Evolutionary conservation across 1,140 invertebrate genomes (phyloP).

Genomic region (Ips nitidus): DNA sequence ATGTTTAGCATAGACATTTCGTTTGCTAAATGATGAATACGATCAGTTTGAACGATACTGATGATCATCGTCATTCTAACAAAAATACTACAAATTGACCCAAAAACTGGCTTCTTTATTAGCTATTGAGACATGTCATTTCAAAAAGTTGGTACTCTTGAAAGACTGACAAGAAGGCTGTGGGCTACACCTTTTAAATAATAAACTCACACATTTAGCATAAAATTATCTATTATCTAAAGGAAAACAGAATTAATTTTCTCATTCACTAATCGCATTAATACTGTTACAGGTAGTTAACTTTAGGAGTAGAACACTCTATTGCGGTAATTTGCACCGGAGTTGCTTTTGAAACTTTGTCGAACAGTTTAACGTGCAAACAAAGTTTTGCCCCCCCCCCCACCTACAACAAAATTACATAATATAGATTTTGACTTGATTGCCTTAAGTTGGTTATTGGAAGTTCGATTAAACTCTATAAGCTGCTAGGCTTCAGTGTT

Average conservation of each 20-base stretch:
- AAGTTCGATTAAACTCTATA: not conserved
- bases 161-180: no score
- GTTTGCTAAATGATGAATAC: not conserved
- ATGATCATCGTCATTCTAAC: no score
- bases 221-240: not conserved
- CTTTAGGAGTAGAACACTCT: slow-evolving; percentile 11
- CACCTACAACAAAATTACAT: slow-evolving; percentile 5
- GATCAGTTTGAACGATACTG: not conserved
- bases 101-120: no score
- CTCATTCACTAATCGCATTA: slow-evolving; percentile 7
- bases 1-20: slow-evolving; percentile 7
- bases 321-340: slow-evolving; percentile 24
- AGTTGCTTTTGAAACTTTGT: slow-evolving; percentile 20
- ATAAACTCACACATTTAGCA: no score
- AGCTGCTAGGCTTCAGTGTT: no score
- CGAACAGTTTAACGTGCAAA: slow-evolving; percentile 21
- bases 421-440: slow-evolving; percentile 1
- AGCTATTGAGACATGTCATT: no score
- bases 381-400: slow-evolving; percentile 11
- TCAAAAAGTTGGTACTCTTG: no score
- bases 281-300: slow-evolving; percentile 26
- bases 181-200: no score
- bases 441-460: not conserved
- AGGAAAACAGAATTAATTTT: slow-evolving; percentile 22
- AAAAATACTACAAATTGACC: no score